Evolutionary conservation across 64 coral and sea anemone species (phyloP).

Genomic region (Trachythela sp.): DNA sequence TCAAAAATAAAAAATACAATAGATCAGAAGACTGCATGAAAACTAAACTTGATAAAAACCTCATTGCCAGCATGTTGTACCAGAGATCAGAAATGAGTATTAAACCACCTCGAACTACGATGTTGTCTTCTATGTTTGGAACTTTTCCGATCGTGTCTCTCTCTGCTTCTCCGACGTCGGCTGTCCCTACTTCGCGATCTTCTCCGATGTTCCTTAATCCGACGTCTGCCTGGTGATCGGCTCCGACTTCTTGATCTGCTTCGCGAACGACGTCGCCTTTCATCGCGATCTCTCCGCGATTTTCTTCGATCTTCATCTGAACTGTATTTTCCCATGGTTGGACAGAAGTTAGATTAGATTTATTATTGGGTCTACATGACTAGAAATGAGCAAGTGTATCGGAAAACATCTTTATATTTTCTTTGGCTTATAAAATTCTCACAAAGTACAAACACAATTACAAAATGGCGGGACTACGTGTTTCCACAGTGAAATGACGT

Average conservation of each 20-base stretch:
- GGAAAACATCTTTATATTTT: no score
- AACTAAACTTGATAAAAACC: neutral
- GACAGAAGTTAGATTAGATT: neutral
- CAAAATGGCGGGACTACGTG: no score
- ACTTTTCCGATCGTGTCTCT: neutral
- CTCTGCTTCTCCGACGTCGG: neutral
- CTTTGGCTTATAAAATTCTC: no score
- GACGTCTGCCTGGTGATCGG: neutral
- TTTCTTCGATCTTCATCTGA: constrained; percentile 17
- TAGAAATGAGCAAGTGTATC: neutral
- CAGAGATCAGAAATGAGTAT: neutral
- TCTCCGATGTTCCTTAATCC: neutral
- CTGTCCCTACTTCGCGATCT: neutral
- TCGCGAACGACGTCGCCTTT: neutral
- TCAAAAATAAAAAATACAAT: constrained; percentile 12
- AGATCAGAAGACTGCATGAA: neutral
- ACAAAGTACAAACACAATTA: no score
- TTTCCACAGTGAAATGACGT: no score
- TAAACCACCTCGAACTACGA: neutral
- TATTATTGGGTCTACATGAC: neutral
- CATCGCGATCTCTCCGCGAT: neutral
- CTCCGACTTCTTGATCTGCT: neutral
- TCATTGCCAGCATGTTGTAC: neutral
- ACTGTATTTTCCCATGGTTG: neutral
- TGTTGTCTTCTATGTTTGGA: neutral